Evolutionary conservation across 1,140 invertebrate genomes (phyloP).

Genomic region (Nixonia krombeini): DNA sequence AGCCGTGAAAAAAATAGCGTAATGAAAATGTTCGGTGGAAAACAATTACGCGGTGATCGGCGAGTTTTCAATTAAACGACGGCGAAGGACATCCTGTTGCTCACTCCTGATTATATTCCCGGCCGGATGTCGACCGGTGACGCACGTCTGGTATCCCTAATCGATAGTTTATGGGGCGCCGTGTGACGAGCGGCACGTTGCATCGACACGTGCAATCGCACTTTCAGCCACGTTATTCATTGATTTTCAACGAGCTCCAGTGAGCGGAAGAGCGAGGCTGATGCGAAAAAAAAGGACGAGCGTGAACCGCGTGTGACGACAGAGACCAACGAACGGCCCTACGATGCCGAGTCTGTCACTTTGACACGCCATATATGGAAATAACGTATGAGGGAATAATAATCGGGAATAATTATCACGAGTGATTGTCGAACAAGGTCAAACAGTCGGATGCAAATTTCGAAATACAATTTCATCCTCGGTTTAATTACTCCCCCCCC

Average conservation of each 20-base stretch:
- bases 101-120: constrained; percentile 35
- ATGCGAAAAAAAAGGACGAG: not conserved
- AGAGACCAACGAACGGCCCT: too few species aligned
- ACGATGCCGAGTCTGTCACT: too few species aligned
- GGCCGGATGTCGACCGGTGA: constrained; percentile 32
- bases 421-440: too few species aligned
- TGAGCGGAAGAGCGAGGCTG: not conserved
- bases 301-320: too few species aligned
- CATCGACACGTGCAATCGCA: constrained; percentile 32
- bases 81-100: constrained; percentile 36
- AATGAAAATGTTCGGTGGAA: constrained; percentile 19
- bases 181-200: constrained; percentile 34
- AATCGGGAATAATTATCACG: too few species aligned
- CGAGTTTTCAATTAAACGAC: constrained; percentile 36
- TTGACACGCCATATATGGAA: too few species aligned
- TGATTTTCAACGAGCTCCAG: constrained; percentile 1
- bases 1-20: not conserved
- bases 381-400: too few species aligned
- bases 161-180: constrained; percentile 35
- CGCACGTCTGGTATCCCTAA: constrained; percentile 47
- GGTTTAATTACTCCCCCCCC: too few species aligned
- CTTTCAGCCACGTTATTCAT: constrained; percentile 21
- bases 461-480: too few species aligned
- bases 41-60: constrained; percentile 14
- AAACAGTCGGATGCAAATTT: too few species aligned